Conservation (phyloP, 2,888 invertebrate species). For the Melolontha melolontha region DNA sequence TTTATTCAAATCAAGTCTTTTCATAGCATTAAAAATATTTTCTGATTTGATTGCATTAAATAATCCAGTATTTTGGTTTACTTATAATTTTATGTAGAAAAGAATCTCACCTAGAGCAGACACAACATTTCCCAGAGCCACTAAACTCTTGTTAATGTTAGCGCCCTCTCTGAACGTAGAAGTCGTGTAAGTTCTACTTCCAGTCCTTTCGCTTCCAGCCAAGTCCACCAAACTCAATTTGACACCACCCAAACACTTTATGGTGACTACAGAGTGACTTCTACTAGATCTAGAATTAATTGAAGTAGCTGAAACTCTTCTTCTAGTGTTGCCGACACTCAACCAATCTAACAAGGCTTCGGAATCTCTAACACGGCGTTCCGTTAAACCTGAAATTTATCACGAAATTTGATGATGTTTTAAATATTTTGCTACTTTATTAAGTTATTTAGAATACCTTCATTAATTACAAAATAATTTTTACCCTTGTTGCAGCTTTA, state of each 20-base stretch:
- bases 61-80: no score
- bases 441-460: neutral
- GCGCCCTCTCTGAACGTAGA: slow-evolving; percentile 72
- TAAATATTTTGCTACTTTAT: no score
- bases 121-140: slow-evolving; percentile 85
- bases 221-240: slow-evolving; percentile 74
- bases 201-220: slow-evolving; percentile 78
- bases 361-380: slow-evolving; percentile 71
- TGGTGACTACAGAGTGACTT: slow-evolving; percentile 79
- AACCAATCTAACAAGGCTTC: slow-evolving; percentile 71
- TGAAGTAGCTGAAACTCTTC: slow-evolving; percentile 79
- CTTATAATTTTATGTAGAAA: no score
- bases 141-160: slow-evolving; percentile 84
- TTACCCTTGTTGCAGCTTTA: no score
- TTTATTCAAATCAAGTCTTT: no score
- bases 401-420: no score
- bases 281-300: slow-evolving; percentile 79
- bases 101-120: slow-evolving; percentile 76
- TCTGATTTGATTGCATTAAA: no score
- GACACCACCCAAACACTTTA: slow-evolving; percentile 73
- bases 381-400: slow-evolving; percentile 70
- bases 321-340: slow-evolving; percentile 70
- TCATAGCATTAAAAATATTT: no score
- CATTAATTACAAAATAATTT: neutral
- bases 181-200: slow-evolving; percentile 64